Conservation (phyloP, 2,888 invertebrate genomes). For the Cataglyphis livida region DNA sequence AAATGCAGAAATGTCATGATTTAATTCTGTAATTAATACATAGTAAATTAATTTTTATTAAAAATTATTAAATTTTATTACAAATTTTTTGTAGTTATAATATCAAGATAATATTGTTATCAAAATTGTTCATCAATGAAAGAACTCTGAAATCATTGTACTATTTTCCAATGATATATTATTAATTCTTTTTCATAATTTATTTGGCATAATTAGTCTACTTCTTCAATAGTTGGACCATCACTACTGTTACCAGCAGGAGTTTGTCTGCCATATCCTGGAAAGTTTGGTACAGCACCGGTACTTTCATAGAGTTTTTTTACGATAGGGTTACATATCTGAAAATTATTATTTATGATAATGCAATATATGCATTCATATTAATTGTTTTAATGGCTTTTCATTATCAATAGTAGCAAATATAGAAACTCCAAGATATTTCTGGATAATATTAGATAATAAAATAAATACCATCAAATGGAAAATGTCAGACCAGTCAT, state of each 20-base stretch:
- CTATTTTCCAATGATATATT: constrained; percentile 5
- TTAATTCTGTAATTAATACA: not conserved
- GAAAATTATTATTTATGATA: constrained; percentile 69
- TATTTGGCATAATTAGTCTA: constrained; percentile 84
- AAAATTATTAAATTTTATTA: not conserved
- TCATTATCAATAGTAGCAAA: not conserved
- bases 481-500: not conserved
- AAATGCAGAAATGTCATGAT: not conserved
- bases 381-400: not conserved
- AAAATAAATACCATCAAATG: constrained; percentile 15
- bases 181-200: not conserved
- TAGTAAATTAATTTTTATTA: not conserved
- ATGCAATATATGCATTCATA: not conserved
- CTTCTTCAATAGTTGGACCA: constrained; percentile 94
- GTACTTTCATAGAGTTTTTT: constrained; percentile 54
- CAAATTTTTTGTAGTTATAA: not conserved
- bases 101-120: not conserved
- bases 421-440: constrained; percentile 6
- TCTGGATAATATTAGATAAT: not conserved
- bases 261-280: not conserved
- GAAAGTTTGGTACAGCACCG: not conserved
- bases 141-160: constrained; percentile 1
- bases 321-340: constrained; percentile 60
- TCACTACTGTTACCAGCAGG: constrained; percentile 85
- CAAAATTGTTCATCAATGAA: not conserved